Conservation (phyloP, 2,888 invertebrate species). For the Apomyelois bistriatella region DNA sequence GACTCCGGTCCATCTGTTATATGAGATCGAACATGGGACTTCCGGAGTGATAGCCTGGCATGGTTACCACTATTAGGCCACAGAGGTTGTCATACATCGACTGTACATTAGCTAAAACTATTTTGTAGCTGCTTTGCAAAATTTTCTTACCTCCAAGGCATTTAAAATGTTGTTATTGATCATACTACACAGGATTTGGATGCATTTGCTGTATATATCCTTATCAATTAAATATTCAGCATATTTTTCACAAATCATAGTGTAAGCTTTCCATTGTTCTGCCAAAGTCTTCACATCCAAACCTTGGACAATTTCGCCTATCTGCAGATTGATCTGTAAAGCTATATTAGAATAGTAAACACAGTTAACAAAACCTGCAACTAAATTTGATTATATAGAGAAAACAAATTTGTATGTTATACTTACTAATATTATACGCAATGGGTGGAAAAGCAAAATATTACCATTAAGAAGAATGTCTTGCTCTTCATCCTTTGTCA, state of each 20-base stretch:
- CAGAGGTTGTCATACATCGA: too few species aligned
- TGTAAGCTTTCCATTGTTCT: slow-evolving; percentile 78
- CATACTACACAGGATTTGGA: slow-evolving; percentile 43
- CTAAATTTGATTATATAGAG: too few species aligned
- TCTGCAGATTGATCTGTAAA: slow-evolving; percentile 63
- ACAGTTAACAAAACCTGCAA: too few species aligned
- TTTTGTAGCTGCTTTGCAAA: too few species aligned
- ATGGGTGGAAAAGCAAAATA: too few species aligned
- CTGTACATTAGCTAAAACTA: too few species aligned
- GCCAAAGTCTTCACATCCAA: slow-evolving; percentile 77
- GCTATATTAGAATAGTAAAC: slow-evolving; percentile 40
- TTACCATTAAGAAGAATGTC: slow-evolving; percentile 57
- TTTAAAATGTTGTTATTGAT: slow-evolving; percentile 44
- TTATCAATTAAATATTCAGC: slow-evolving; percentile 45
- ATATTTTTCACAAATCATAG: slow-evolving; percentile 68
- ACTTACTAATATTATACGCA: too few species aligned
- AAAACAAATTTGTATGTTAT: too few species aligned
- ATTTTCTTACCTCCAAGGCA: slow-evolving; percentile 46
- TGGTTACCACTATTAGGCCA: too few species aligned
- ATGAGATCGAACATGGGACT: too few species aligned
- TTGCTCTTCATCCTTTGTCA: slow-evolving; percentile 46
- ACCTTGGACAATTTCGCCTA: slow-evolving; percentile 65
- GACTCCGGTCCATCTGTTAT: too few species aligned
- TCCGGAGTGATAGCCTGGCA: too few species aligned
- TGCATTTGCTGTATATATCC: slow-evolving; percentile 43